Evolutionary conservation across 37 sponge, comb jelly and placozoan species (phyloP), one percentile per base, ranked within the genome.

Genomic region (Ianthella basta): DNA sequence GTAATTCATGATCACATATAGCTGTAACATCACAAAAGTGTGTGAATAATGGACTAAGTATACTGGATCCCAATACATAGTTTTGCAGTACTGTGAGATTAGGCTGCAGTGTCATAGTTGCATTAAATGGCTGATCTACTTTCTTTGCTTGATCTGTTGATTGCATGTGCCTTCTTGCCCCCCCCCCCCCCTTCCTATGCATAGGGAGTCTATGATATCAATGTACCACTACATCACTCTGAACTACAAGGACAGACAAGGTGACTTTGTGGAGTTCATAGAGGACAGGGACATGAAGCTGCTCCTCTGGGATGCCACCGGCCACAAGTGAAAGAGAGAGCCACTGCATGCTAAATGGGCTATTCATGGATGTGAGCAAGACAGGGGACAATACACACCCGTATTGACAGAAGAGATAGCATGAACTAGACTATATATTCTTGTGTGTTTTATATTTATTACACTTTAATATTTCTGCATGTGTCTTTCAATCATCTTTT

Each of bases 21-120:
- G 94, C 59, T 97, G 88, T 74, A 94, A 88, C 39, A 95, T 94
- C 83, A 60, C 29, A 30, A 63, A 63, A 36, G 97, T n/a, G n/a
- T n/a, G n/a, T n/a, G n/a, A n/a, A n/a, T n/a, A n/a, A n/a, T n/a
- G n/a, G n/a, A n/a, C n/a, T n/a, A n/a, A n/a, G n/a, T n/a, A n/a
- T n/a, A n/a, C n/a, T n/a, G n/a, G n/a, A n/a, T n/a, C n/a, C n/a
- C n/a, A n/a, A n/a, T n/a, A n/a, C n/a, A n/a, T n/a, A n/a, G n/a
- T n/a, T n/a, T n/a, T n/a, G 93, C n/a, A 95, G 94, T 55, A 73
- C 94, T n/a, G 79, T 97, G n/a, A 41, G 65, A n/a, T n/a, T n/a
- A n/a, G n/a, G n/a, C n/a, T n/a, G n/a, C n/a, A n/a, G n/a, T n/a
- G n/a, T n/a, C n/a, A n/a, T n/a, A n/a, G n/a, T n/a, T n/a, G n/a